Evolutionary conservation across 2,888 invertebrate genomes (phyloP).

Genomic region (Euzophera pinguis): DNA sequence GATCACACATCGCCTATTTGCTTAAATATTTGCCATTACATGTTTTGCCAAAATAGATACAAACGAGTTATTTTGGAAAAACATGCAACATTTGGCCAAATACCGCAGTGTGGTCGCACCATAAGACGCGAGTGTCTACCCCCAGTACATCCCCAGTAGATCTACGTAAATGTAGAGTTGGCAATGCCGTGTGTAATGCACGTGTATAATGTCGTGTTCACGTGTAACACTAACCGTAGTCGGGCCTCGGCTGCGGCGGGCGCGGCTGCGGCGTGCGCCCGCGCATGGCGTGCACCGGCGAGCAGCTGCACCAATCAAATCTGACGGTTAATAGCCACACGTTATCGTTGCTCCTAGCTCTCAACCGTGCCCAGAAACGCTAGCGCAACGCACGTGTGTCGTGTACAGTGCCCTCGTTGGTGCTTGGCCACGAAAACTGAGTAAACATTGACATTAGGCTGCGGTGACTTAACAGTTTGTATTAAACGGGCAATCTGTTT

Average conservation of each 20-base stretch:
- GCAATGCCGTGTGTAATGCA: conserved; percentile 18
- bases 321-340: conserved; percentile 65
- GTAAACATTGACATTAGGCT: neutral
- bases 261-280: conserved; percentile 79
- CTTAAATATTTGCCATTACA: too few species aligned
- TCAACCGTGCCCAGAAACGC: conserved; percentile 1
- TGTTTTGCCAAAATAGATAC: too few species aligned
- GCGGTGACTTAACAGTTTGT: neutral
- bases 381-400: conserved; percentile 18
- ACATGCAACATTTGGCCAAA: too few species aligned
- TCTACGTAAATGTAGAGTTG: too few species aligned
- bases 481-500: too few species aligned
- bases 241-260: conserved; percentile 87
- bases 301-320: conserved; percentile 81
- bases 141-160: too few species aligned
- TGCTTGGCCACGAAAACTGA: neutral
- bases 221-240: conserved; percentile 88
- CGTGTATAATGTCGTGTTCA: conserved; percentile 22
- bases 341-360: conserved; percentile 34
- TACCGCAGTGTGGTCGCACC: too few species aligned
- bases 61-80: too few species aligned
- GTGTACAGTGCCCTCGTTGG: too few species aligned
- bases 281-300: conserved; percentile 88
- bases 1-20: too few species aligned
- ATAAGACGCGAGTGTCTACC: too few species aligned